Evolutionary conservation across 1,140 invertebrate species (phyloP), one percentile per base, ranked within the genome.

Genomic region (Neodiprion lecontei): DNA sequence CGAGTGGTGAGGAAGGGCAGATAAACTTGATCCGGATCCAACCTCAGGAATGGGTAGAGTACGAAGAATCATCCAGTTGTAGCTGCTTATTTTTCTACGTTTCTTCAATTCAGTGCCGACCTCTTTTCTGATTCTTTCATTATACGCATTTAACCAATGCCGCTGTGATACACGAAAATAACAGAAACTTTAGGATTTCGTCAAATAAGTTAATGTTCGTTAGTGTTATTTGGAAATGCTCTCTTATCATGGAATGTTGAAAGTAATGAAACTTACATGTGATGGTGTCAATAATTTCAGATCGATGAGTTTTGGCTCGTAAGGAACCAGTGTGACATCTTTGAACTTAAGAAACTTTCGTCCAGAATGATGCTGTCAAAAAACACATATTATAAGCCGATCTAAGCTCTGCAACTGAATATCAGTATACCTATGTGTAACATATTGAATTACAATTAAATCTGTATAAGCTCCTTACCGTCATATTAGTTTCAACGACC

Each of bases 261-360:
- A 74, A 48, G 69, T 49, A 75, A 74, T 50, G 70, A 17, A 67
- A 86, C 82, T 89, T 88, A 95, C 94, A 85, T 96, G 93, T 72
- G 91, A 89, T 50, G 91, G 88, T 68, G 93, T 96, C 9, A 99
- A 89, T 80, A 98, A 88, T 68, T 91, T 90, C 7, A 91, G 86
- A 77, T 98, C 92, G 74, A 99, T 95, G 72, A 99, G 88, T 84
- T 97, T 98, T 1, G 92, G 93, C 86, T 99, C 97, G 81, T 96
- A 98, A 5, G 98, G 98, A 7, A 99, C 94, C 49, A 98, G 87
- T 10, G 97, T 98, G 0, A 97, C 90, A 49, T 96, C 93, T 76
- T 92, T 91, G 86, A 99, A 98, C 75, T 90, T 90, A 10, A 94
- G 85, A 81, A 92, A 94, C 72, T 82, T 86, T 76, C 89, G 84